phyloP scores from a whole-genome alignment of 2,888 invertebrate species.

The Lithophane semibrunnea region DNA sequence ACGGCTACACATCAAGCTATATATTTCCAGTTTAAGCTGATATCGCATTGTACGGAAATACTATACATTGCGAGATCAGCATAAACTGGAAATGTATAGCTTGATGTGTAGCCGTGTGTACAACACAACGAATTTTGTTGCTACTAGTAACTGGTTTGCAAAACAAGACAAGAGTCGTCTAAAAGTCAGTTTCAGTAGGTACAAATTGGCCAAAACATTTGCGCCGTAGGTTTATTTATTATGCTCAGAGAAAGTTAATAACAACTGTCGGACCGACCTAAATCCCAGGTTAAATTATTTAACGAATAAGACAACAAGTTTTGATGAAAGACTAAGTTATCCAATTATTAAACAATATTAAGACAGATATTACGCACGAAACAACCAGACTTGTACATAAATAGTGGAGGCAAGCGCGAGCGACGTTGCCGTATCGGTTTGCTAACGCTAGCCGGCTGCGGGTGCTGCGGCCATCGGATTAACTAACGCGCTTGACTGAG shows the following conservation, averaged over 20 bases:
- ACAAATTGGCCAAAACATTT: conserved; percentile 65
- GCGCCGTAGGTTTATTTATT: conserved; percentile 60
- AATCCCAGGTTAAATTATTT: conserved; percentile 12
- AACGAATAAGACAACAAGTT: conserved; percentile 16
- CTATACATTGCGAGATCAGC: no score
- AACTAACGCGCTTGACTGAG: conserved; percentile 35
- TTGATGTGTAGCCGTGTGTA: no score
- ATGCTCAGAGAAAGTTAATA: conserved; percentile 39
- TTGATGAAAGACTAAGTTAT: conserved; percentile 17
- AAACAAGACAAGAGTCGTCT: conserved; percentile 50
- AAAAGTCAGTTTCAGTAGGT: conserved; percentile 38
- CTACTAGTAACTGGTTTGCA: conserved; percentile 46
- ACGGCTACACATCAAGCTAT: no score
- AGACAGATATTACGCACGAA: conserved; percentile 19
- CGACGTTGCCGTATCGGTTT: conserved; percentile 20
- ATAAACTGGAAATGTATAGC: no score
- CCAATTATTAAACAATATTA: conserved; percentile 26
- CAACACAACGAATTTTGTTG: conserved; percentile 3
- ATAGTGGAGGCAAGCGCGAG: conserved; percentile 15
- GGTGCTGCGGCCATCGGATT: conserved; percentile 18
- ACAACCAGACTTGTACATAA: conserved; percentile 16
- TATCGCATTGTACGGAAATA: no score
- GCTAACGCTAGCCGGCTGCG: conserved; percentile 10
- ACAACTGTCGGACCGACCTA: conserved; percentile 1
- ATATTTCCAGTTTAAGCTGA: no score